These are phyloP conservation scores for Salarias fasciatus DNA, from an alignment of 2,797 vertebrate genomes.

Conservation along the genomic window DNA sequence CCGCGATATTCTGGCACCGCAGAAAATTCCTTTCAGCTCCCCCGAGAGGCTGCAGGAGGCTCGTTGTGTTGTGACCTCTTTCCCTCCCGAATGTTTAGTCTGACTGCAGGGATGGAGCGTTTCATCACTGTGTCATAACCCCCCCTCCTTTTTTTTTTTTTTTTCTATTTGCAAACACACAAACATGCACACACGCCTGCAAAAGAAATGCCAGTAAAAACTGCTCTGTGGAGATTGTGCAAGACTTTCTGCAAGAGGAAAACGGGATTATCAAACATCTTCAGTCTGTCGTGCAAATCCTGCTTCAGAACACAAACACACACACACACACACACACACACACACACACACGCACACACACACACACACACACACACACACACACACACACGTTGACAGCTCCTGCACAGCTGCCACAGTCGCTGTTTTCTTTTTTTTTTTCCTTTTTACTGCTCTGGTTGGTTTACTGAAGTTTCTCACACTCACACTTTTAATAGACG, in stretches of 20 bases:
- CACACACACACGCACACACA: constrained; percentile 6
- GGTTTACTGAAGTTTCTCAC: too few relatives aligned
- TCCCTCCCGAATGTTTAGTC: constrained; percentile 59
- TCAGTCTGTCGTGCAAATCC: constrained; percentile 26
- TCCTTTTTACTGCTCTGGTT: too few relatives aligned
- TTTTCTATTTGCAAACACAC: too few relatives aligned
- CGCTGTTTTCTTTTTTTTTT: constrained; percentile 17
- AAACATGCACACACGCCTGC: constrained; percentile 24
- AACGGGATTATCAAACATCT: constrained; percentile 7
- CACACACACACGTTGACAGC: constrained; percentile 21
- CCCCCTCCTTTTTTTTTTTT: too few relatives aligned
- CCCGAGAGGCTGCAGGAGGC: constrained; percentile 55
- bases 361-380: too few relatives aligned
- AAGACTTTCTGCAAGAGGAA: neutral
- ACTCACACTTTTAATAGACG: constrained; percentile 7
- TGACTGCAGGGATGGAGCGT: constrained; percentile 40
- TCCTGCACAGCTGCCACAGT: constrained; percentile 32
- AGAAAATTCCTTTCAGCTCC: constrained; percentile 62
- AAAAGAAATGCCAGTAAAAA: neutral
- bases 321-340: constrained; percentile 18
- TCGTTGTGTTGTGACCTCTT: constrained; percentile 54
- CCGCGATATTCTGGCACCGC: constrained; percentile 63
- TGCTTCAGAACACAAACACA: constrained; percentile 15
- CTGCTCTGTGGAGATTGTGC: neutral
- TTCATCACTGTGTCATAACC: constrained; percentile 45